These are phyloP conservation scores for Distichodus sexfasciatus DNA, from an alignment of 2,797 vertebrate genomes.

Conservation along the genomic window DNA sequence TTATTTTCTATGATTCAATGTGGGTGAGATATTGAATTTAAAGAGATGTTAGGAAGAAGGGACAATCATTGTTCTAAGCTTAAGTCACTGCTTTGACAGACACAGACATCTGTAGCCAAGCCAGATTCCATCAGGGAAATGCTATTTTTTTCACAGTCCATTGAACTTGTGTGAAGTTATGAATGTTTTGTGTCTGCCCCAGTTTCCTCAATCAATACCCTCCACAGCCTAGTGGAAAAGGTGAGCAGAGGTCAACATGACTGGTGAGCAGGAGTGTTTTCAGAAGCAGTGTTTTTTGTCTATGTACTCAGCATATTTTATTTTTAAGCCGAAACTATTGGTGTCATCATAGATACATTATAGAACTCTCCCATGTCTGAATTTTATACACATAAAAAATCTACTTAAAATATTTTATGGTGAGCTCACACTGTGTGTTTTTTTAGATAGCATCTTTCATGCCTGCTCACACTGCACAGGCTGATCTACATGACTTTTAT, in stretches of 20 bases:
- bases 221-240: slow-evolving; percentile 8
- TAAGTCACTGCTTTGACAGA: not conserved
- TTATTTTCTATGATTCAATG: not conserved
- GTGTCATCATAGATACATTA: too few species aligned
- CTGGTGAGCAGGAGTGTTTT: not conserved
- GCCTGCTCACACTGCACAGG: too few species aligned
- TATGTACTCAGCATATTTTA: too few species aligned
- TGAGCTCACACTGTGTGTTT: too few species aligned
- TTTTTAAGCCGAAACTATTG: too few species aligned
- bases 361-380: too few species aligned
- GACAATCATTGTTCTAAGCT: not conserved
- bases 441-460: too few species aligned
- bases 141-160: slow-evolving; percentile 9
- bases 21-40: not conserved
- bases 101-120: not conserved
- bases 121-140: slow-evolving; percentile 4
- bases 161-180: slow-evolving; percentile 3
- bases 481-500: too few species aligned
- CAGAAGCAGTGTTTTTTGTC: too few species aligned
- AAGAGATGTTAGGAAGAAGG: not conserved
- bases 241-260: slow-evolving; percentile 56
- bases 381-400: too few species aligned
- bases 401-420: too few species aligned
- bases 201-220: slow-evolving; percentile 34
- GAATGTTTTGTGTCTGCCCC: slow-evolving; percentile 27